Conservation (phyloP, 2,797 vertebrate species). For the Enteromius trimaculatus region DNA sequence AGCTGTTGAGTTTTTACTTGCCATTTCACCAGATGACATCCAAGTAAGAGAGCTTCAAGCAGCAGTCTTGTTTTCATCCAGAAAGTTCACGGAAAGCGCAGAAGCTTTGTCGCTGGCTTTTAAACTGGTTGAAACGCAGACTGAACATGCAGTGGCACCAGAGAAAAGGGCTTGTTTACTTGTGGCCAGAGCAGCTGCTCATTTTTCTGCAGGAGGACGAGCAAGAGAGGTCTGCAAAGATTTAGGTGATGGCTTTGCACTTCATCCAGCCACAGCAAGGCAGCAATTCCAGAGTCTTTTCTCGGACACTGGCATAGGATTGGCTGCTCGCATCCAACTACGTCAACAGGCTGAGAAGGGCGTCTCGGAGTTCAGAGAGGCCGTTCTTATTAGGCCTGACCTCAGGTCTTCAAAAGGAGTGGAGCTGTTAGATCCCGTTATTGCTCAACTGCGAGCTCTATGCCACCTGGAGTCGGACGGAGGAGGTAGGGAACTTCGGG, state of each 20-base stretch:
- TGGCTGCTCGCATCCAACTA: constrained; percentile 70
- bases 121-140: constrained; percentile 42
- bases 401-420: constrained; percentile 80
- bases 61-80: constrained; percentile 72
- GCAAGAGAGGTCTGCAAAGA: constrained; percentile 77
- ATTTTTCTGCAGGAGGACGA: constrained; percentile 77
- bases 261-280: constrained; percentile 76
- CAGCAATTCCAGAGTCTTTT: constrained; percentile 80
- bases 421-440: constrained; percentile 82
- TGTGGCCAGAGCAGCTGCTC: constrained; percentile 81
- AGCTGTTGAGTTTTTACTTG: constrained; percentile 76
- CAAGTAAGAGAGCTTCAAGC: constrained; percentile 74
- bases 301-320: constrained; percentile 64
- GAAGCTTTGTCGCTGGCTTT: constrained; percentile 75
- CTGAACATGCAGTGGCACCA: constrained; percentile 40
- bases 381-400: constrained; percentile 77
- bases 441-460: constrained; percentile 80
- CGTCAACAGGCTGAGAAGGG: constrained; percentile 80
- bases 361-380: constrained; percentile 82
- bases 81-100: constrained; percentile 78
- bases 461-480: constrained; percentile 78
- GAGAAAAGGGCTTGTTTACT: constrained; percentile 76
- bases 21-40: constrained; percentile 73
- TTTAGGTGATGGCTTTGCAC: constrained; percentile 82
- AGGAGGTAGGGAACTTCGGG: constrained; percentile 78